Base-by-base conservation (phyloP, 2,797 vertebrate genomes). In the Crocidura indochinensis region DNA sequence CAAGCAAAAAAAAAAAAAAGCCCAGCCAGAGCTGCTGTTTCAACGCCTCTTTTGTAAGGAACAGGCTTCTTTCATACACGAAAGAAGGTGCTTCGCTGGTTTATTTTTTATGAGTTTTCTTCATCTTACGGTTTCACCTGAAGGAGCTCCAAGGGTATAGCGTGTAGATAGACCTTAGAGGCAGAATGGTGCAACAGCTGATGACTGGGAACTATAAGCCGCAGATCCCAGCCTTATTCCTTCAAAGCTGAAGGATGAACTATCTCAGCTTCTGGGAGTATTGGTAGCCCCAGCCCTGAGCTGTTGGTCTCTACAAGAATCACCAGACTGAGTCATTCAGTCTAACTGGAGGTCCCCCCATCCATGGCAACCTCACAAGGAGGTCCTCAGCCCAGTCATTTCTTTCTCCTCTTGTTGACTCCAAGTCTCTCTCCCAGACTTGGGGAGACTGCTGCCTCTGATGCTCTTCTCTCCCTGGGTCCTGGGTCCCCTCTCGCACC, bases 261-360 rank as follows among this genome's bases (percentile, higher is more conserved):
- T 84, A 88, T 77, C n/a, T 80, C 51, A 74, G 56, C 67, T 77
- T 44, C 76, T 27, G n/a, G 27, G 68, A 79, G 85, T 74, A 79
- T 19, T 77, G 78, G 31, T 31, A 46, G 75, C 38, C 46, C 6
- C 14, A 49, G 56, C 19, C 27, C 49, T 73, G 29, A 29, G 56
- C 44, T 67, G 44, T n/a, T 44, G 47, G 27, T 9, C 47, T 79
- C 44, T 62, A 87, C 47, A 62, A 91, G 47, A 22, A 27, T 17
- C n/a, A 5, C 47, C 82, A 2, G 49, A 17, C 31, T 51, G 62
- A 91, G 26, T 68, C 44, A 64, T 56, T 20, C 8, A 1, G 0
- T 31, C 68, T 65, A n/a, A 0, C 0, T 68, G 31, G 29, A 27
- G 7, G 56, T 68, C 69, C 46, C 27, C n/a, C 46, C 1, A 51